Evolutionary conservation across 2,888 invertebrate genomes (phyloP).

Genomic region (Xylophagus ater): DNA sequence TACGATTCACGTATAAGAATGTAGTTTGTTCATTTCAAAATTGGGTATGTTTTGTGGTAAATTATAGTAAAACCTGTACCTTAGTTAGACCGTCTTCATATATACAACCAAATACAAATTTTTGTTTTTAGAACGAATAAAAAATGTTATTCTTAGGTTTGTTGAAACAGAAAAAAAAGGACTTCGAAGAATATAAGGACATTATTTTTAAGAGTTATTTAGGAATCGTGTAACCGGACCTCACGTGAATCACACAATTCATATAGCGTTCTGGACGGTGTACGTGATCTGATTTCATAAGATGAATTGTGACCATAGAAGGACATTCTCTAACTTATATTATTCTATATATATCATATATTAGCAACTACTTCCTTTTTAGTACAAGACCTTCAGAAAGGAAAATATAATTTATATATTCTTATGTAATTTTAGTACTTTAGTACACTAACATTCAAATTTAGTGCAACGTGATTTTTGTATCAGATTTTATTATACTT

Average conservation of each 20-base stretch:
- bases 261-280: slow-evolving; percentile 16
- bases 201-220: slow-evolving; percentile 19
- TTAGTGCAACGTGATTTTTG: too few species aligned
- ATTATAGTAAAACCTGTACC: slow-evolving; percentile 2
- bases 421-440: too few species aligned
- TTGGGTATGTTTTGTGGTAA: slow-evolving; percentile 3
- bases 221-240: slow-evolving; percentile 19
- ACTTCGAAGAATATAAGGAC: slow-evolving; percentile 9
- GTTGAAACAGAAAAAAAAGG: slow-evolving; percentile 5
- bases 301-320: slow-evolving; percentile 10
- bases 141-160: too few species aligned
- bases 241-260: slow-evolving; percentile 19
- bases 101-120: not conserved
- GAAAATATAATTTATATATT: too few species aligned
- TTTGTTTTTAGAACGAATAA: too few species aligned
- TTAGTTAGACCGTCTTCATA: not conserved
- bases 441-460: too few species aligned
- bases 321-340: too few species aligned
- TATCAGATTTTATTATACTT: too few species aligned
- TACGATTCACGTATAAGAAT: too few species aligned
- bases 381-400: too few species aligned
- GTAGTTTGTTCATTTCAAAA: slow-evolving; percentile 4
- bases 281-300: slow-evolving; percentile 15
- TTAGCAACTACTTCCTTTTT: too few species aligned
- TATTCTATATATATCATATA: too few species aligned